Conservation (phyloP, 1,140 invertebrate species). For the Temnothorax curvispinosus region DNA sequence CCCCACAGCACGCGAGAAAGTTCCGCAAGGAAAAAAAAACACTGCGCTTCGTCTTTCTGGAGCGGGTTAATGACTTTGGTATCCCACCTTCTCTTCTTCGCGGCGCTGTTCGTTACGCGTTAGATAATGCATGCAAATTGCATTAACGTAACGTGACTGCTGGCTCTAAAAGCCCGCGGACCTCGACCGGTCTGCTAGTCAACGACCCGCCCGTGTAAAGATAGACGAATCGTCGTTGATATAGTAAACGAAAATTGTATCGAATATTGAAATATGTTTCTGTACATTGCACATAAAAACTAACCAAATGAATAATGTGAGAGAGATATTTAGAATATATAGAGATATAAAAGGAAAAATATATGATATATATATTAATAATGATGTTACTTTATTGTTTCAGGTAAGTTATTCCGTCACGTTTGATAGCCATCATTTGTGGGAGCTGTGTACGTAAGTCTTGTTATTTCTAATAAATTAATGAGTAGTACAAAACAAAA, state of each 20-base stretch:
- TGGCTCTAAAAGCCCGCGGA: slow-evolving; percentile 65
- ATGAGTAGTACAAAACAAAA: neutral
- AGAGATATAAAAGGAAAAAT: neutral
- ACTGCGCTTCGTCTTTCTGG: neutral
- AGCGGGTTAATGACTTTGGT: slow-evolving; percentile 61
- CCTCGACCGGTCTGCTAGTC: slow-evolving; percentile 50
- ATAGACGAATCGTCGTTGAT: slow-evolving; percentile 68
- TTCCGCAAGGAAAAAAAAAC: neutral
- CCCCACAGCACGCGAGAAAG: neutral
- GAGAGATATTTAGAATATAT: neutral
- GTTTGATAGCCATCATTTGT: neutral
- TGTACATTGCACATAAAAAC: neutral
- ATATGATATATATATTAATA: slow-evolving; percentile 5
- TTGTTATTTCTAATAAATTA: neutral
- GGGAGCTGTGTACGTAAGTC: slow-evolving; percentile 46
- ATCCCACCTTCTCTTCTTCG: slow-evolving; percentile 47
- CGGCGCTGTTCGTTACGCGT: slow-evolving; percentile 73
- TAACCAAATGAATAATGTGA: neutral
- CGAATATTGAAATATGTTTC: neutral
- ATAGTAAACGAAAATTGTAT: neutral
- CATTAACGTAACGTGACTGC: slow-evolving; percentile 75
- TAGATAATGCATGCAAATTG: slow-evolving; percentile 82
- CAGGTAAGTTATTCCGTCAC: slow-evolving; percentile 58
- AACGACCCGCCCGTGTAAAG: slow-evolving; percentile 70
- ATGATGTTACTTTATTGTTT: slow-evolving; percentile 48